phyloP scores from a whole-genome alignment of 2,888 invertebrate species.

The Linnaemya vulpina region DNA sequence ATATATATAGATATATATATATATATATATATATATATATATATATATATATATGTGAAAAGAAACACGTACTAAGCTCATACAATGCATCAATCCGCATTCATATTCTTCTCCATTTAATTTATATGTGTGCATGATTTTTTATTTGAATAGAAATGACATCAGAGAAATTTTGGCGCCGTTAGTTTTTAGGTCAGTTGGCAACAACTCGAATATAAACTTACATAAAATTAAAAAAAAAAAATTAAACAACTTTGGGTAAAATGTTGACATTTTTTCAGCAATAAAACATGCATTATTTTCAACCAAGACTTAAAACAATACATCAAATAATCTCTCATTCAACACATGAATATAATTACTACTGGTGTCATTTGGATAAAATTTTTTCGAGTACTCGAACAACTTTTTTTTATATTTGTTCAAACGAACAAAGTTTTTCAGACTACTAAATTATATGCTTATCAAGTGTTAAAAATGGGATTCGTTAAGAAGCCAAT shows the following conservation, averaged over 20 bases:
- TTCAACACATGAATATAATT: not conserved
- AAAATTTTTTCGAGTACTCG: too few species aligned
- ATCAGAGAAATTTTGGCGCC: slow-evolving; percentile 73
- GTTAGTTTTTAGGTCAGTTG: slow-evolving; percentile 71
- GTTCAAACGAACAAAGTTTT: too few species aligned
- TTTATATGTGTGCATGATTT: not conserved
- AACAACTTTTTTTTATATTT: too few species aligned
- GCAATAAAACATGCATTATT: slow-evolving; percentile 14
- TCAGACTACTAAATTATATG: too few species aligned
- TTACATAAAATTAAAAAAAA: slow-evolving; percentile 13
- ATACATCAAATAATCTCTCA: slow-evolving; percentile 15
- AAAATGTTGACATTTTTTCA: not conserved
- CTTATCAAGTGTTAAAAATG: too few species aligned
- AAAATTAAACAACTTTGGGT: not conserved
- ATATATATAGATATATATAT: too few species aligned
- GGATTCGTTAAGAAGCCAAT: too few species aligned
- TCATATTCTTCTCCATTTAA: slow-evolving; percentile 22
- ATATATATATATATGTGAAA: not conserved
- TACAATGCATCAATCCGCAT: slow-evolving; percentile 54
- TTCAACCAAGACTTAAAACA: not conserved
- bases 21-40: too few species aligned
- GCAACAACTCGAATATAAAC: slow-evolving; percentile 50
- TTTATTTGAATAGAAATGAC: slow-evolving; percentile 61
- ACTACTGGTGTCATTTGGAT: too few species aligned
- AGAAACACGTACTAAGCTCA: not conserved